Percentiles rank a stretch among this genome's conserved stretches.
These are phyloP conservation scores for Onychostoma macrolepis DNA, from an alignment of 2,113 vertebrate genomes.

Conservation along the genomic window DNA sequence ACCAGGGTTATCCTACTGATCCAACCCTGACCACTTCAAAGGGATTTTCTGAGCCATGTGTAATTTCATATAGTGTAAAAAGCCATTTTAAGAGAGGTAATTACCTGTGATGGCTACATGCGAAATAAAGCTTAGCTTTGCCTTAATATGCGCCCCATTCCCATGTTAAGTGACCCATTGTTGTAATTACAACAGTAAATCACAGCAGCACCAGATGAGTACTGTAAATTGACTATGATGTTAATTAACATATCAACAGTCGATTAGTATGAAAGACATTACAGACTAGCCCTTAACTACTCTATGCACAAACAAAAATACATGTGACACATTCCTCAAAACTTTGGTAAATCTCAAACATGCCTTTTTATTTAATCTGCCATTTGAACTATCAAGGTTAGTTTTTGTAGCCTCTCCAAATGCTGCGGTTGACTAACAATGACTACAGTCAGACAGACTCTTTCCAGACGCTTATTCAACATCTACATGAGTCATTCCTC, in stretches of 20 bases:
- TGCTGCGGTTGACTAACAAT: conserved; percentile 45
- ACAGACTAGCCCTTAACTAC: neutral
- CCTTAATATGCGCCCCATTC: neutral
- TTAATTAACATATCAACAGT: neutral
- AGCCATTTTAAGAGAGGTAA: neutral
- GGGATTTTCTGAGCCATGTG: neutral
- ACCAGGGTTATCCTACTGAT: neutral
- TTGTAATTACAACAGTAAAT: neutral
- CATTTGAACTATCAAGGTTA: conserved; percentile 20
- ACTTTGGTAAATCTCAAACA: neutral
- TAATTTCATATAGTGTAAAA: neutral
- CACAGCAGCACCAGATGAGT: neutral
- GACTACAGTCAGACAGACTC: conserved; percentile 58
- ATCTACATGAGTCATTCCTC: conserved; percentile 59
- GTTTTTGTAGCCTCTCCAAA: conserved; percentile 17
- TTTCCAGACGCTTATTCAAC: conserved; percentile 64
- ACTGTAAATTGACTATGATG: neutral
- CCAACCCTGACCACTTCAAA: conserved; percentile 1
- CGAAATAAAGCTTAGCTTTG: neutral
- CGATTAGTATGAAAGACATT: neutral
- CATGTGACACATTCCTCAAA: neutral
- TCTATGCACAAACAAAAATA: neutral
- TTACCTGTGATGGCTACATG: neutral
- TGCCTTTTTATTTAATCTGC: neutral
- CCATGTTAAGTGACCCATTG: neutral